Percentiles rank a stretch among this genome's conserved stretches.
Conservation (phyloP, 2,888 invertebrate species). For the Stenotaenia linearis region DNA sequence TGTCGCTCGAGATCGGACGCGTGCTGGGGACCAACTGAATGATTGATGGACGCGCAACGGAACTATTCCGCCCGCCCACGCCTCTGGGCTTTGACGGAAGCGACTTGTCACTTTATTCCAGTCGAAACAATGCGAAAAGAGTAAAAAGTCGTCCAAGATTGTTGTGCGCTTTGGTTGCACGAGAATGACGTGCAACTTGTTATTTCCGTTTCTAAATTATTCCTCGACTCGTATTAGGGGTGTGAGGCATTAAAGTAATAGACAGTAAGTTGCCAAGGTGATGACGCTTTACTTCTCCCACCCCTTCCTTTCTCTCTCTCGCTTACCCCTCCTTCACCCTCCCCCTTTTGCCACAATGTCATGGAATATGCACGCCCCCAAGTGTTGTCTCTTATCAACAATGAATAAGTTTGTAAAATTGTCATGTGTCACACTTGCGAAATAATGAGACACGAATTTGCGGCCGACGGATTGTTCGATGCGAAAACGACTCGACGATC, state of each 20-base stretch:
- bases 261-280: constrained; percentile 17
- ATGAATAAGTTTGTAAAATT: constrained; percentile 19
- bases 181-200: not conserved
- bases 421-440: constrained; percentile 1
- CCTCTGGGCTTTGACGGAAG: constrained; percentile 16
- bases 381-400: constrained; percentile 24
- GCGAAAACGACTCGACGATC: not conserved
- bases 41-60: constrained; percentile 14
- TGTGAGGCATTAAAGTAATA: constrained; percentile 24
- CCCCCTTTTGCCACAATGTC: constrained; percentile 24
- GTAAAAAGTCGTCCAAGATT: too few relatives aligned
- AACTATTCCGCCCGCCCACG: constrained; percentile 7
- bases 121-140: not conserved
- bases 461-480: not conserved
- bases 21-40: constrained; percentile 6
- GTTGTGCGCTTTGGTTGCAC: not conserved
- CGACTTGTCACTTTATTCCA: not conserved
- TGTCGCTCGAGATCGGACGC: constrained; percentile 16
- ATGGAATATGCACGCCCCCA: constrained; percentile 26
- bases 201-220: constrained; percentile 16
- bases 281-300: not conserved
- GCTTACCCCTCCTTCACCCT: not conserved
- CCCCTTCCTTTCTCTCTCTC: not conserved
- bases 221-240: constrained; percentile 17
- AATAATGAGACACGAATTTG: constrained; percentile 15